Base-by-base conservation (phyloP, 2,888 invertebrate genomes). In the Erannis defoliaria region DNA sequence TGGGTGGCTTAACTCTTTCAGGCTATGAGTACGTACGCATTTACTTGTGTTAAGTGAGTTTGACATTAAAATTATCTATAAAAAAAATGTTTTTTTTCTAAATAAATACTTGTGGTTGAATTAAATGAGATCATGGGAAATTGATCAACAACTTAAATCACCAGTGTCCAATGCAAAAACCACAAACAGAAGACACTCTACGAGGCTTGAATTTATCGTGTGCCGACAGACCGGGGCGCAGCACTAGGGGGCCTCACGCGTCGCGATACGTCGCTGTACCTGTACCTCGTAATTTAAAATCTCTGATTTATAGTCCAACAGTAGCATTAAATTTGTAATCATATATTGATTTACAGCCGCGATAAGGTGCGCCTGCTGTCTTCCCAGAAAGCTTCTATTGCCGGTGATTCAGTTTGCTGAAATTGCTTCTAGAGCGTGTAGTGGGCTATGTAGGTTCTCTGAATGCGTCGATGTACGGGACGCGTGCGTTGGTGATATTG, bases 301-400 rank as follows among this genome's bases (percentile, higher is more conserved):
- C 80, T 75, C 86, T 90, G 92, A 93, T 93, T 93, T 93, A 93
- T 90, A 86, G 86, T 81, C 81, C 89, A 91, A 92, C 92, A 88
- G 92, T 93, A 92, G 92, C 92, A 92, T 92, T 92, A 93, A 92
- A 93, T 92, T 92, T 93, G 92, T 93, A 92, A 92, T 93, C 91
- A 91, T 90, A 91, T 92, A 92, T 92, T 92, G 92, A 93, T 93
- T 93, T 93, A 93, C 90, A 88, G 84, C 84, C 64, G 71, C 89
- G 92, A 92, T 92, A 92, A 90, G 89, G 86, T 78, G 84, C 85
- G 80, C 86, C 85, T 77, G 87, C 84, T 82, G 88, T 81, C 85
- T 91, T 90, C 91, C 80, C 73, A 78, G 92, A 91, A 92, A 69
- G 77, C 76, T 46, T 83, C 88, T 87, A 87, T 83, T 81, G 84